Conservation (phyloP, 2,888 invertebrate genomes). For the Miltochrista miniata region DNA sequence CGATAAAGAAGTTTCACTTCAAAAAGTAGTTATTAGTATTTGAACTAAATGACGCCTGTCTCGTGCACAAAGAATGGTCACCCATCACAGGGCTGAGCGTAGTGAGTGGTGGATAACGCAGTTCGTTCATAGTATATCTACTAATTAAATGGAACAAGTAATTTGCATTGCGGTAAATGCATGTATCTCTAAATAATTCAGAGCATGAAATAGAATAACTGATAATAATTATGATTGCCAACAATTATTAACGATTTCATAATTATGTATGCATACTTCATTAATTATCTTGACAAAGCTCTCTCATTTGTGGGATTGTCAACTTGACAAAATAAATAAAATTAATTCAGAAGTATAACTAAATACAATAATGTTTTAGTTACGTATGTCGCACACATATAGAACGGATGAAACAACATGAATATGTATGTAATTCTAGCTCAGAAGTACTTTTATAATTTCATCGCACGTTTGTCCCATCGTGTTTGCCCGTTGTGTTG, state of each 20-base stretch:
- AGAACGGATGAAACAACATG: conserved; percentile 35
- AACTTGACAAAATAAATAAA: not conserved
- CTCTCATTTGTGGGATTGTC: not conserved
- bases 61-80: too few species aligned
- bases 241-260: not conserved
- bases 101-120: too few species aligned
- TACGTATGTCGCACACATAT: conserved; percentile 1
- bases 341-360: not conserved
- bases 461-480: conserved; percentile 43
- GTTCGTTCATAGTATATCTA: too few species aligned
- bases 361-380: conserved; percentile 21
- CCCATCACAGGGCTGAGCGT: too few species aligned
- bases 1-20: too few species aligned
- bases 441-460: conserved; percentile 52
- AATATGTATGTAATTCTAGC: conserved; percentile 58
- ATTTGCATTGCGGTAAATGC: too few species aligned
- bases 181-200: too few species aligned
- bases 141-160: too few species aligned
- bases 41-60: too few species aligned
- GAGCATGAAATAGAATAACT: too few species aligned
- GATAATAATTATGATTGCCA: not conserved
- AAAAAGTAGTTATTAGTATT: too few species aligned
- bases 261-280: not conserved
- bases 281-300: not conserved
- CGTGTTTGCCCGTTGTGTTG: conserved; percentile 49